Evolutionary conservation across 2,888 invertebrate genomes (phyloP).

Genomic region (Drosophila fungiperda): DNA sequence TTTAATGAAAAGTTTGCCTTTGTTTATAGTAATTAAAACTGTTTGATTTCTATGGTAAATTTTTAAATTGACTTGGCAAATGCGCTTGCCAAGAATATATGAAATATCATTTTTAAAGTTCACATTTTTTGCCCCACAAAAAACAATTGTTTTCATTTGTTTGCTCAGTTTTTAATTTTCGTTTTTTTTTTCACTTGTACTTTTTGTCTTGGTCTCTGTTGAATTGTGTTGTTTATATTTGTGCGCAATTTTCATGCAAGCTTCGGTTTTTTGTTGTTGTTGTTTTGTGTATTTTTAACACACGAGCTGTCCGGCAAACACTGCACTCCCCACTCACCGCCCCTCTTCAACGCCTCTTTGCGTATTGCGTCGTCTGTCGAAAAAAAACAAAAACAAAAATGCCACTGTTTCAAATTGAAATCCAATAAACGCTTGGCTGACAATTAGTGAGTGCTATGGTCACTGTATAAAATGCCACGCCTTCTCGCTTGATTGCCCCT

Average conservation of each 20-base stretch:
- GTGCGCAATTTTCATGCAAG: constrained; percentile 56
- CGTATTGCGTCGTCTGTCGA: constrained; percentile 30
- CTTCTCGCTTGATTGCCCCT: constrained; percentile 28
- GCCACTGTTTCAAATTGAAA: constrained; percentile 52
- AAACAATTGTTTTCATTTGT: constrained; percentile 37
- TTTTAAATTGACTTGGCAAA: neutral
- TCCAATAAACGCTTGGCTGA: constrained; percentile 67
- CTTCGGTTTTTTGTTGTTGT: constrained; percentile 17
- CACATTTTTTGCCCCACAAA: constrained; percentile 21
- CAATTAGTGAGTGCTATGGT: constrained; percentile 67
- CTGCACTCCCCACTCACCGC: neutral
- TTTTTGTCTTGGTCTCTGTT: constrained; percentile 1
- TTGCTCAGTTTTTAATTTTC: constrained; percentile 1
- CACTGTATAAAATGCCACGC: constrained; percentile 40
- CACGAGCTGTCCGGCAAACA: constrained; percentile 49
- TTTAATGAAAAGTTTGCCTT: neutral
- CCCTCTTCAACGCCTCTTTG: neutral
- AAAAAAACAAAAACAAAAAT: constrained; percentile 7
- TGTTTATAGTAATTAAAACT: neutral
- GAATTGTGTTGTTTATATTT: constrained; percentile 60
- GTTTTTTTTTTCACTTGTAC: neutral
- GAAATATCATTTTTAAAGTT: constrained; percentile 36
- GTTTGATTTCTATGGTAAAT: neutral
- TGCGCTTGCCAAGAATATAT: constrained; percentile 11
- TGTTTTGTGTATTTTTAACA: constrained; percentile 70